Conservation (phyloP, 2,113 vertebrate genomes). For the Rhegmatorhina hoffmannsi region DNA sequence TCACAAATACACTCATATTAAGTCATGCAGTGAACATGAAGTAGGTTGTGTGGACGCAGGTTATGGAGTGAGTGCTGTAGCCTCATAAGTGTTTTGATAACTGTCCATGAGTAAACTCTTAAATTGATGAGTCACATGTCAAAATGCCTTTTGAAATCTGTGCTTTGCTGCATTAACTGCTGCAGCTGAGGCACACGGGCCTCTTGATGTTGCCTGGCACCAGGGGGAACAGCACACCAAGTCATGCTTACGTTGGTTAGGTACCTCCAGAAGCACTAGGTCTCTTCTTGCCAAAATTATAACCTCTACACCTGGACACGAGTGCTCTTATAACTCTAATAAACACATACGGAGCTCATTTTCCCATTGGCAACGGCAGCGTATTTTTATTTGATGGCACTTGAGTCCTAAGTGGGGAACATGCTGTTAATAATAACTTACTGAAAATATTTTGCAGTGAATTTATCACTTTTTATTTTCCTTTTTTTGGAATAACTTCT, state of each 20-base stretch:
- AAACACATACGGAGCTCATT: constrained; percentile 22
- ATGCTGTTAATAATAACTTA: constrained; percentile 28
- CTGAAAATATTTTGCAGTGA: constrained; percentile 8
- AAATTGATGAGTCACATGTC: not conserved
- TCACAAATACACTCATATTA: not conserved
- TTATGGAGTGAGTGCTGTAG: not conserved
- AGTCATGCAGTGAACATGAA: not conserved
- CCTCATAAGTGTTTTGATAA: not conserved
- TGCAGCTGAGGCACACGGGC: not conserved
- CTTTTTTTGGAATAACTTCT: not conserved
- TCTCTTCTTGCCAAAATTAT: not conserved
- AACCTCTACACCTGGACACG: constrained; percentile 1
- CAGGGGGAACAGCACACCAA: not conserved
- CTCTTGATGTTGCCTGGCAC: not conserved
- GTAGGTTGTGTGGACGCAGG: not conserved
- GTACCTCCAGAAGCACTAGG: not conserved
- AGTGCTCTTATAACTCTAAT: not conserved
- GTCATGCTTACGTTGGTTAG: not conserved
- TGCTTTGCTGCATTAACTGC: not conserved
- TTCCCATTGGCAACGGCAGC: constrained; percentile 6
- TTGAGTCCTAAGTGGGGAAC: constrained; percentile 6
- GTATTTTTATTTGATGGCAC: constrained; percentile 31
- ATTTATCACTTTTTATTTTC: constrained; percentile 2
- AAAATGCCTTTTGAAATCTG: not conserved
- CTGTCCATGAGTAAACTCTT: not conserved